These are phyloP conservation scores for Macrocentrus cingulum DNA, from an alignment of 1,140 invertebrate species.

Conservation along the genomic window DNA sequence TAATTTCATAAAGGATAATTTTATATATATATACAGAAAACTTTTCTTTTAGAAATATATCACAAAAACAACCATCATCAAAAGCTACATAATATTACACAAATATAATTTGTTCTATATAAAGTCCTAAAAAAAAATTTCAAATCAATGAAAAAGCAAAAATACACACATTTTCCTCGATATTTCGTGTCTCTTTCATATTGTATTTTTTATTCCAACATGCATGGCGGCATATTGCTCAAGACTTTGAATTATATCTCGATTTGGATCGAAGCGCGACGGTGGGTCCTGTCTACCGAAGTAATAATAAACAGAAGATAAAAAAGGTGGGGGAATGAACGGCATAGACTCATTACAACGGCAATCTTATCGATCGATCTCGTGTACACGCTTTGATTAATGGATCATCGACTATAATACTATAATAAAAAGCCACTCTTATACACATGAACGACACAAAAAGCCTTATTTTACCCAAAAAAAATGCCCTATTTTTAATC, in stretches of 20 bases:
- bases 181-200: background rate
- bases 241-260: constrained; percentile 1
- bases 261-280: background rate
- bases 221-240: background rate
- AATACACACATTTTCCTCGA: no score
- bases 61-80: no score
- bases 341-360: constrained; percentile 16
- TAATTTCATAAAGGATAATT: no score
- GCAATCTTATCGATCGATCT: constrained; percentile 21
- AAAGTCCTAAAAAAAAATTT: no score
- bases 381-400: constrained; percentile 24
- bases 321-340: background rate
- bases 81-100: no score
- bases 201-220: background rate
- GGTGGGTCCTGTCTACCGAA: constrained; percentile 14
- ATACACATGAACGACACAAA: background rate
- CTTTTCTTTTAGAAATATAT: no score
- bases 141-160: no score
- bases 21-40: no score
- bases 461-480: background rate
- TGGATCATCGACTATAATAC: constrained; percentile 10
- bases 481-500: background rate
- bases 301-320: background rate
- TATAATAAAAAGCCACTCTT: background rate
- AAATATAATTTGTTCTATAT: no score